Evolutionary conservation across 2,113 vertebrate species (phyloP), one percentile per base, ranked within the genome.

Genomic region (Herpetotheres cachinnans): DNA sequence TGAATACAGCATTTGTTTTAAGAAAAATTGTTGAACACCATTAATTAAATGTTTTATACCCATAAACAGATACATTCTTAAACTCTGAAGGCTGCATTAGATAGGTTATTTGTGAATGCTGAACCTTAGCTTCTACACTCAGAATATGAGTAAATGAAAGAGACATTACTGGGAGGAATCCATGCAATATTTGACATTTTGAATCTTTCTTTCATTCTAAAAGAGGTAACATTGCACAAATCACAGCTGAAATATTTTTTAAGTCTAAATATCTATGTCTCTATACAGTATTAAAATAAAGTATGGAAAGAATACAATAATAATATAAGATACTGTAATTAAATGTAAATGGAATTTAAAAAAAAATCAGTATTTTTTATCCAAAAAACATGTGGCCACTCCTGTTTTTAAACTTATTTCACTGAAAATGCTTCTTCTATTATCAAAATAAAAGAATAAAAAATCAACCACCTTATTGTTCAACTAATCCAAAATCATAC

Each of bases 361-460:
- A 32, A 1, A 32, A 55, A 63, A 36, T 8, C 0, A 22, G n/a
- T 36, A 8, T 2, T 47, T 79, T 71, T 42, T 69, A 29, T 63
- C 2, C 0, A 22, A 49, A 87, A 62, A 30, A 7, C 11, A 24
- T 1, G 1, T 42, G 2, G 1, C 2, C 4, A n/a, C 3, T n/a
- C 10, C n/a, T 80, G n/a, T 70, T 40, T n/a, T 20, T 9, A 40
- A 88, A 16, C 5, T n/a, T n/a, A 40, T 34, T 67, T 49, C 10
- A 58, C 7, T 46, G 47, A 72, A 61, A 67, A 67, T 50, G 1
- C 7, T 59, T 76, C 16, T 69, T 83, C 14, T 62, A 16, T 16
- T 49, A 38, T 25, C 10, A 85, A 50, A 87, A 55, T 12, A 42
- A 12, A 58, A 42, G 19, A 4, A 55, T 24, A 55, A 82, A 82